These are phyloP conservation scores for Entomobrya proxima DNA, from an alignment of 2,888 invertebrate species.

Conservation along the genomic window DNA sequence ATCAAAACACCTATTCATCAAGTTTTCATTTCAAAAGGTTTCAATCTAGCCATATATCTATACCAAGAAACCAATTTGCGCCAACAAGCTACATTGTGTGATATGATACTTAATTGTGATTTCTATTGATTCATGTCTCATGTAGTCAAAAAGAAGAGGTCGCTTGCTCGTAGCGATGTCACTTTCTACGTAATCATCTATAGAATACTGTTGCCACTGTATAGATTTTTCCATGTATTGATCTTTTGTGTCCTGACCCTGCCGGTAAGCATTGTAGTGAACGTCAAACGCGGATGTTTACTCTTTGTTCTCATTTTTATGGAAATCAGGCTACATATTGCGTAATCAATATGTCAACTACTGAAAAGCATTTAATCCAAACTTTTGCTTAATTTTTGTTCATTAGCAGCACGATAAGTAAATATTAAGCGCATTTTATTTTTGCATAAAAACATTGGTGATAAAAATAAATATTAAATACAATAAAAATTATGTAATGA, in stretches of 20 bases:
- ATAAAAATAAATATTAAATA: neutral
- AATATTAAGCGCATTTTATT: neutral
- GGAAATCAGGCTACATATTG: neutral
- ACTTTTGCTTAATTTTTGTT: too few species aligned
- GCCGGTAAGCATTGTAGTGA: neutral
- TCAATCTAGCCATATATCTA: too few species aligned
- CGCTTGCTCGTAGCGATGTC: too few species aligned
- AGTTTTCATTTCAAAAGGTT: too few species aligned
- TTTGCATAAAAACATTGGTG: neutral
- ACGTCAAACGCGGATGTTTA: neutral
- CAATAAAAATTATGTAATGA: neutral
- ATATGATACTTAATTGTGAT: too few species aligned
- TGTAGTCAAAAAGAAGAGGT: too few species aligned
- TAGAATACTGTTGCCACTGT: neutral
- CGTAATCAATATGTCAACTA: conserved; percentile 1
- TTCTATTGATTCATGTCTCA: too few species aligned
- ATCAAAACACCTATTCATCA: too few species aligned
- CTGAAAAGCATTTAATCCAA: neutral
- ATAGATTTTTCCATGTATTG: neutral
- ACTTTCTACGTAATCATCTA: too few species aligned
- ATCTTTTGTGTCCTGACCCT: neutral
- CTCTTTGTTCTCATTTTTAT: neutral
- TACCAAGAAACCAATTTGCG: too few species aligned
- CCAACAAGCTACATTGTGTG: too few species aligned
- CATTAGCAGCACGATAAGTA: too few species aligned